Evolutionary conservation across 2,797 vertebrate species (phyloP).

Genomic region (Pseudochirops corinnae): DNA sequence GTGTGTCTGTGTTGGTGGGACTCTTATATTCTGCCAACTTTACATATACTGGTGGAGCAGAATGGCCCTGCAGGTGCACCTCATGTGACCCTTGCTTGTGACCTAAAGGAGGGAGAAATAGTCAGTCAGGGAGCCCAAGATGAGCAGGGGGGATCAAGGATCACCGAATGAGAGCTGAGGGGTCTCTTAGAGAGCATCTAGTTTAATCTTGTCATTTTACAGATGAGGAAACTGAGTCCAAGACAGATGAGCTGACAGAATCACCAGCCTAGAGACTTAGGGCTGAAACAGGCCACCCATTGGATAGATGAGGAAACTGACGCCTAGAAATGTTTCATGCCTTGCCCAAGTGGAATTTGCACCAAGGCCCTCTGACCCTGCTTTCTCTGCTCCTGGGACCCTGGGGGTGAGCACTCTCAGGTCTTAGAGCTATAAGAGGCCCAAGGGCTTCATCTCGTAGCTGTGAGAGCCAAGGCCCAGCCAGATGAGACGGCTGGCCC

Average conservation of each 20-base stretch:
- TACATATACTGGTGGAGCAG: neutral
- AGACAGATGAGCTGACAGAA: too few relatives aligned
- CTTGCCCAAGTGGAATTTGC: neutral
- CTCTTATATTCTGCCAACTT: neutral
- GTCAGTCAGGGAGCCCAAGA: neutral
- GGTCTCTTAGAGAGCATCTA: too few relatives aligned
- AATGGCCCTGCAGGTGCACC: neutral
- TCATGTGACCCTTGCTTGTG: neutral
- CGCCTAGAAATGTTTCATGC: neutral
- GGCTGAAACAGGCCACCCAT: neutral
- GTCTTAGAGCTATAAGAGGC: neutral
- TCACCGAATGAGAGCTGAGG: neutral
- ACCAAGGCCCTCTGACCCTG: neutral
- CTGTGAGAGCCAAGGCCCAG: neutral
- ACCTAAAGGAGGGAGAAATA: neutral
- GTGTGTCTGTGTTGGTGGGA: neutral
- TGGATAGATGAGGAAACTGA: neutral
- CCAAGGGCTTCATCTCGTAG: neutral
- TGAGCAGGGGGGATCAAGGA: neutral
- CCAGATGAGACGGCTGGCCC: neutral
- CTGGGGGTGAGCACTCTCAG: neutral
- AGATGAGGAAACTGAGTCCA: too few relatives aligned
- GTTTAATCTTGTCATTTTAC: too few relatives aligned
- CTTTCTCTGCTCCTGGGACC: neutral
- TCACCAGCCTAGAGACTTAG: neutral